phyloP scores from a whole-genome alignment of 2,113 vertebrate species.

The Pitta sordida region DNA sequence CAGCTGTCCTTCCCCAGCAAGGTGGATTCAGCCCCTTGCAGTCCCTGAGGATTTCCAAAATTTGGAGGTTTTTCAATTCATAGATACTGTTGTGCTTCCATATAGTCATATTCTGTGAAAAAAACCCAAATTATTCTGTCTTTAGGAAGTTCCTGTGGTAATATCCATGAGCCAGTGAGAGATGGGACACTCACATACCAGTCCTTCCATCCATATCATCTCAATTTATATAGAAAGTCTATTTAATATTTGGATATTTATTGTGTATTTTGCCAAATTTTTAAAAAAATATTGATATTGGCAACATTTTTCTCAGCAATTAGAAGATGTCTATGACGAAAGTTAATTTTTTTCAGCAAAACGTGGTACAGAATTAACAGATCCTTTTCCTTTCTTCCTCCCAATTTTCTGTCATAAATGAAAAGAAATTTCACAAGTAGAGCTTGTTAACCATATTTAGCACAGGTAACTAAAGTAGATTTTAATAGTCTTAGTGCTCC shows the following conservation, averaged over 20 bases:
- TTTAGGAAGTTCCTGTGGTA: neutral
- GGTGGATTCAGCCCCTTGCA: neutral
- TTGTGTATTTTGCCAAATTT: neutral
- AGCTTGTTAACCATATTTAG: neutral
- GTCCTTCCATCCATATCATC: neutral
- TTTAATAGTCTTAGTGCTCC: neutral
- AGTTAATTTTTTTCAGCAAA: neutral
- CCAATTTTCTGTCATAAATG: neutral
- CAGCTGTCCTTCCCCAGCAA: neutral
- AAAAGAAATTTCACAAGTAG: neutral
- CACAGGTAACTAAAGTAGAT: neutral
- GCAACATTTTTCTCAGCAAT: neutral
- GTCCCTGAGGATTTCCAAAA: accelerated
- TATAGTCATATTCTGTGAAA: accelerated
- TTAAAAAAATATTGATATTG: neutral
- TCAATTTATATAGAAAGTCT: neutral
- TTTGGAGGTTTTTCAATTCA: neutral
- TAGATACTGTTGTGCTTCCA: neutral
- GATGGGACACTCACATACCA: neutral
- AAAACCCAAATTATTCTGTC: neutral
- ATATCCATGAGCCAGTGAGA: neutral
- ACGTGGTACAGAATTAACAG: neutral
- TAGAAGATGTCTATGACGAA: neutral
- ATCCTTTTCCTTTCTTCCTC: neutral
- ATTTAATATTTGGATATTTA: neutral